Evolutionary conservation across 2,113 vertebrate species (phyloP).

Genomic region (Chaetorhynchus papuensis): DNA sequence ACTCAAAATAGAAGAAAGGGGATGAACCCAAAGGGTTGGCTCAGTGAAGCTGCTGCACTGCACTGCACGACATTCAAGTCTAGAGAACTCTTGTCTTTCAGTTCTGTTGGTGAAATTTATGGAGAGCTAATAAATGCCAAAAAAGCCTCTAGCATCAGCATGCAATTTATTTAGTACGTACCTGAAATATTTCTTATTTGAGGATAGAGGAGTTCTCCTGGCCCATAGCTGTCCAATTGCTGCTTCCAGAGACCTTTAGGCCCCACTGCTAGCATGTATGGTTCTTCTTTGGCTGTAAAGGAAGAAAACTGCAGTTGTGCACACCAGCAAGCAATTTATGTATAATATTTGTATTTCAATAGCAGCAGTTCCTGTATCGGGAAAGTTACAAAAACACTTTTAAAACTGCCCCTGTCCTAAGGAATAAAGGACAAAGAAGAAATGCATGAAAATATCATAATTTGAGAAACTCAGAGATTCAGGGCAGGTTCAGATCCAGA

Average conservation of each 20-base stretch:
- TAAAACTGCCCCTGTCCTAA: not conserved
- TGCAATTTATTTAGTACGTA: constrained; percentile 1
- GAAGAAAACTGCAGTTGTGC: not conserved
- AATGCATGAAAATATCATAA: not conserved
- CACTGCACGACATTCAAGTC: not conserved
- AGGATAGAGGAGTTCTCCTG: constrained; percentile 55
- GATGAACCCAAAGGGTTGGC: not conserved
- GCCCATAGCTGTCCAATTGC: constrained; percentile 61
- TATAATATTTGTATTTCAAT: not conserved
- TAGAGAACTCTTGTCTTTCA: not conserved
- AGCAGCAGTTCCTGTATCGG: not conserved
- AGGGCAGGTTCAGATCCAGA: not conserved
- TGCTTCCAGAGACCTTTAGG: constrained; percentile 74
- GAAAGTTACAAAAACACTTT: not conserved
- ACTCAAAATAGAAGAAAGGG: not conserved
- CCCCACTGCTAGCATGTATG: constrained; percentile 64
- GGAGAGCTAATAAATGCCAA: not conserved
- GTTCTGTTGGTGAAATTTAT: not conserved
- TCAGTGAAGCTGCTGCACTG: not conserved
- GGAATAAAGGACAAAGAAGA: not conserved
- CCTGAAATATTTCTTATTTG: constrained; percentile 68
- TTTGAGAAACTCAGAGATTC: not conserved
- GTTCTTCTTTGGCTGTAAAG: constrained; percentile 63
- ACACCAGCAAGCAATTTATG: not conserved
- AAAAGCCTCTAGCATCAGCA: not conserved